Conservation (phyloP, 2,888 invertebrate genomes). For the Platypus cylindrus region DNA sequence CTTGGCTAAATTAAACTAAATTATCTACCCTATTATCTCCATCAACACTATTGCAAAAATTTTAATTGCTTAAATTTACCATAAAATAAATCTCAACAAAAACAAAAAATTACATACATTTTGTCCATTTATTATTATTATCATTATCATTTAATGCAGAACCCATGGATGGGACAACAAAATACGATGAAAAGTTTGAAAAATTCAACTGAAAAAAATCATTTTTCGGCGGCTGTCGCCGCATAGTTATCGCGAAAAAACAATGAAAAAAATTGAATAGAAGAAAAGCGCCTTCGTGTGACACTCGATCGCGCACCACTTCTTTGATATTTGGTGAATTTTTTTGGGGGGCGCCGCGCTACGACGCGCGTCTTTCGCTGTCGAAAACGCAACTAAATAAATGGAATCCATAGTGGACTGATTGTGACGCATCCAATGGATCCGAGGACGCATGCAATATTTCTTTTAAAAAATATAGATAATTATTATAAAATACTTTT, state of each 20-base stretch:
- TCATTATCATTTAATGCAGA: conserved; percentile 1
- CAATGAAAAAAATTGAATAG: too few relatives aligned
- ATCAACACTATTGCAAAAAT: too few relatives aligned
- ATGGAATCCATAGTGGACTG: conserved; percentile 6
- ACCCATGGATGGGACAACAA: conserved; percentile 6
- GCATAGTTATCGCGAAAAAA: conserved; percentile 10
- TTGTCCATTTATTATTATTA: conserved; percentile 3
- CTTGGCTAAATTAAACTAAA: too few relatives aligned
- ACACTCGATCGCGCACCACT: conserved; percentile 7
- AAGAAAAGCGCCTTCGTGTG: conserved; percentile 7
- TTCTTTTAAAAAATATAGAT: too few relatives aligned
- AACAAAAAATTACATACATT: conserved; percentile 10
- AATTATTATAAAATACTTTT: too few relatives aligned
- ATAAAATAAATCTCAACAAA: too few relatives aligned
- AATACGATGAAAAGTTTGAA: conserved; percentile 6
- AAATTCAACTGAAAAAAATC: conserved; percentile 7
- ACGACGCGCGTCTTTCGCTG: conserved; percentile 11
- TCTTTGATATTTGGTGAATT: too few relatives aligned
- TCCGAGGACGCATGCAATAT: conserved; percentile 5
- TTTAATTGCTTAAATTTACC: too few relatives aligned
- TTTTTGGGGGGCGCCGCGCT: conserved; percentile 7
- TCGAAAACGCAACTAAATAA: conserved; percentile 10
- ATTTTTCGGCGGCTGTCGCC: conserved; percentile 9
- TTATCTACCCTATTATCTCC: too few relatives aligned
- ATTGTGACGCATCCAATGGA: conserved; percentile 8